A percentile compares a stretch with the other conserved stretches of the same genome.
Evolutionary conservation across 2,113 vertebrate genomes (phyloP).

Genomic region (Telmatochromis sp.): DNA sequence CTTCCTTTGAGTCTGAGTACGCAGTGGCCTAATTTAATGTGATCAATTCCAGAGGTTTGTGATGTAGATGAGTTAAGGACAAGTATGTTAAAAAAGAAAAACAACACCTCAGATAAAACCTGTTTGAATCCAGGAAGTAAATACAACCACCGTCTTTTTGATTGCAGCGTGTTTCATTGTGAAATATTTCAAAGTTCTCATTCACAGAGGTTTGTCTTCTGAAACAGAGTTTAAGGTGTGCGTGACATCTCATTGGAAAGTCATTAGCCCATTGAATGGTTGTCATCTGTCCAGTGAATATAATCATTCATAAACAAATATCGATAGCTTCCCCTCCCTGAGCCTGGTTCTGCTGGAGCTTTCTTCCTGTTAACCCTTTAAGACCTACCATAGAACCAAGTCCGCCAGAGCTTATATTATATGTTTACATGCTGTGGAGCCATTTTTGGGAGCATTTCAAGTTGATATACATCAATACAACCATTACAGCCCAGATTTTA

Average conservation of each 20-base stretch:
- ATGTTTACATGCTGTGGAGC: too few relatives aligned
- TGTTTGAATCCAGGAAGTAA: background rate
- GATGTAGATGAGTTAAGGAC: background rate
- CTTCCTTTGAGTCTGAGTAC: background rate
- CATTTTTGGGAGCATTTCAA: too few relatives aligned
- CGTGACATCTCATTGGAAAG: background rate
- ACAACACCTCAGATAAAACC: background rate
- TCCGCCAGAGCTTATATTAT: fast-evolving
- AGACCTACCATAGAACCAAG: too few relatives aligned
- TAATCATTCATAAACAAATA: background rate
- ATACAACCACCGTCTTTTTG: background rate
- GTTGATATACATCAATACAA: too few relatives aligned
- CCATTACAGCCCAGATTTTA: fast-evolving
- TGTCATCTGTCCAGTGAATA: background rate
- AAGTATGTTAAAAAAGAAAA: background rate
- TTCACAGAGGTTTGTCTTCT: background rate
- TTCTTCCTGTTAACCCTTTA: background rate
- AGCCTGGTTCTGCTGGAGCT: background rate
- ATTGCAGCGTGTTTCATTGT: background rate
- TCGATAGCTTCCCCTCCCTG: fast-evolving
- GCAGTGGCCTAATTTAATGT: background rate
- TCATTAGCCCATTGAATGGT: background rate
- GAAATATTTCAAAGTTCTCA: background rate
- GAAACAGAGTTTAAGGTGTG: background rate
- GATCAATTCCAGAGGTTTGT: background rate